A percentile compares a stretch with the other conserved stretches of the same genome.
Evolutionary conservation across 1,140 invertebrate species (phyloP).

Genomic region (Hylaeus volcanicus): DNA sequence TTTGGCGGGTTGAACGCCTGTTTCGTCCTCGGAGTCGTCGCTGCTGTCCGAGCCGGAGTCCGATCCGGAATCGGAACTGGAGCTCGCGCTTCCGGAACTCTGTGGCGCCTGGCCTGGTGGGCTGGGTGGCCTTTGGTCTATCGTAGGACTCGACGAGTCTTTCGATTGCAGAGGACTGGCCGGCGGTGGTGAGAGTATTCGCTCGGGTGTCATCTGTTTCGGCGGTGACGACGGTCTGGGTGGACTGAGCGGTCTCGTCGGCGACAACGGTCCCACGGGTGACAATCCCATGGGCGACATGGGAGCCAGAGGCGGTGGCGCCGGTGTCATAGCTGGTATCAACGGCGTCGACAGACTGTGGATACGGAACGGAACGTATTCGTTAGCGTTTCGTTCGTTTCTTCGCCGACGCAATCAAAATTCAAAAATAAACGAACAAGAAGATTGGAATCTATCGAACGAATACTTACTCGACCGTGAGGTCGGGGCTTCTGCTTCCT

Average conservation of each 20-base stretch:
- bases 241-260: conserved; percentile 62
- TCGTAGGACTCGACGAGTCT: conserved; percentile 54
- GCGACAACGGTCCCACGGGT: conserved; percentile 66
- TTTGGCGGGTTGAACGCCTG: conserved; percentile 54
- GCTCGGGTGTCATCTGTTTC: conserved; percentile 57
- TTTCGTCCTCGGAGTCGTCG: conserved; percentile 80
- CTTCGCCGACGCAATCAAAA: neutral
- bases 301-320: conserved; percentile 66
- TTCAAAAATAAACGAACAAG: conserved; percentile 4
- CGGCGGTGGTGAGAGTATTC: conserved; percentile 52
- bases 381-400: neutral
- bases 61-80: conserved; percentile 81
- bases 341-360: conserved; percentile 58
- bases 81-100: conserved; percentile 76
- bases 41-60: conserved; percentile 80
- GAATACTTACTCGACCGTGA: conserved; percentile 73
- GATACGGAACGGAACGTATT: neutral
- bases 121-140: conserved; percentile 72
- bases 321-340: conserved; percentile 71
- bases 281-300: conserved; percentile 74
- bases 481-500: conserved; percentile 68
- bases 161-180: conserved; percentile 46
- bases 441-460: neutral
- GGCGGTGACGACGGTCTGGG: conserved; percentile 36
- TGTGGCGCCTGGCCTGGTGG: conserved; percentile 70